These are phyloP conservation scores for Bambusicola thoracicus DNA, from an alignment of 2,113 vertebrate genomes.

Conservation along the genomic window DNA sequence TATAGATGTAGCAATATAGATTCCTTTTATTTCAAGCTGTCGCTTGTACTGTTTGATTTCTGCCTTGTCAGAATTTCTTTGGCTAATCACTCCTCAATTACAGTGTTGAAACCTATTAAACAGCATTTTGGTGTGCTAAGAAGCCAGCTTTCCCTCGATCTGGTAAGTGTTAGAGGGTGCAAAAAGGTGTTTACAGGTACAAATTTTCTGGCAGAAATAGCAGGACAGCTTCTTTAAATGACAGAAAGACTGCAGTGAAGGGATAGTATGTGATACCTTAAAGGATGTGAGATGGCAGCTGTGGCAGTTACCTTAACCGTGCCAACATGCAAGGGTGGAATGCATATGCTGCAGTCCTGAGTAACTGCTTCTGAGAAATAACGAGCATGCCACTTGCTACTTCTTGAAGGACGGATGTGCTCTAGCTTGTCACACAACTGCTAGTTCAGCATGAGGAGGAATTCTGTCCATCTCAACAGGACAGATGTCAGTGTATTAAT, in stretches of 20 bases:
- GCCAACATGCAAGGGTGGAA: neutral
- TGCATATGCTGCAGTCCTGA: neutral
- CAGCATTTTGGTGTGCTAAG: neutral
- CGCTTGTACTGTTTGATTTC: neutral
- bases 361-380: neutral
- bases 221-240: neutral
- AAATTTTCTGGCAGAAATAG: neutral
- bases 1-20: neutral
- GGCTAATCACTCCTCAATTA: neutral
- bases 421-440: neutral
- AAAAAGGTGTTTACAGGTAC: neutral
- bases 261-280: rapidly evolving
- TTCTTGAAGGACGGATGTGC: neutral
- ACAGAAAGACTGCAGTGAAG: neutral
- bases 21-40: neutral
- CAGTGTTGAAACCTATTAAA: neutral
- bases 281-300: neutral
- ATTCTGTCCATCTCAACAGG: neutral
- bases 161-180: neutral
- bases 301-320: neutral
- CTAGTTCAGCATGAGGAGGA: neutral
- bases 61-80: neutral
- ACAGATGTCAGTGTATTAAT: neutral
- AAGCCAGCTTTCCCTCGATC: neutral
- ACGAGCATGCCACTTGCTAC: neutral